Conservation (phyloP, 2,113 vertebrate genomes). For the Vidua chalybeata region DNA sequence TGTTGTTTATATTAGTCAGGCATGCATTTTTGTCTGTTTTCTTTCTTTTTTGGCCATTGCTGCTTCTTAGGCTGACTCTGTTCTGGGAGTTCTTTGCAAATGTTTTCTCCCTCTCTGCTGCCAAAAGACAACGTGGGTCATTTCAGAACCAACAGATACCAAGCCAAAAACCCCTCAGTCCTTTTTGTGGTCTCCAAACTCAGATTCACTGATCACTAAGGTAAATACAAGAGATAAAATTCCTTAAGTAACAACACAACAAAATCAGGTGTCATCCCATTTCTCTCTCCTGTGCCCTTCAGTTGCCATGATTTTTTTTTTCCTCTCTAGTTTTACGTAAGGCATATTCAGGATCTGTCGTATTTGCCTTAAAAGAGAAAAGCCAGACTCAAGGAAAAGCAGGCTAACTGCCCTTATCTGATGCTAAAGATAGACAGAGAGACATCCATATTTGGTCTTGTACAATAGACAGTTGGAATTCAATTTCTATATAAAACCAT, state of each 20-base stretch:
- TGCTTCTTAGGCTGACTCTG: background rate
- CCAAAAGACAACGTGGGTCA: background rate
- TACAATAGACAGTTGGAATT: background rate
- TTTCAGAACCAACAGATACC: background rate
- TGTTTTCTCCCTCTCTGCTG: background rate
- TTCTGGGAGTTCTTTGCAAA: background rate
- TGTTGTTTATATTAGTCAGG: background rate
- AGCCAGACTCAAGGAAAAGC: background rate
- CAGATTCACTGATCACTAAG: background rate
- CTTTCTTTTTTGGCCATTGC: background rate
- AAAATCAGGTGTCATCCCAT: background rate
- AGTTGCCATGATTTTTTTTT: background rate
- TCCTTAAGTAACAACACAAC: background rate
- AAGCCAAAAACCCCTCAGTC: background rate
- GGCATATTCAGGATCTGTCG: background rate
- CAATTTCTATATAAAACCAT: background rate
- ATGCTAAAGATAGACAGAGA: background rate
- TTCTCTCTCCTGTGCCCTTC: background rate
- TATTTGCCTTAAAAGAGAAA: background rate
- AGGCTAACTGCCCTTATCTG: background rate
- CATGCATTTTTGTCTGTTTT: slow-evolving; percentile 19
- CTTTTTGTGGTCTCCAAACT: background rate
- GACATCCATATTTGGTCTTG: background rate
- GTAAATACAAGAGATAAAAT: background rate
- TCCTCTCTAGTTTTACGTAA: background rate